phyloP scores from a whole-genome alignment of 2,888 invertebrate genomes.

The Drosophila pseudotalamancana region DNA sequence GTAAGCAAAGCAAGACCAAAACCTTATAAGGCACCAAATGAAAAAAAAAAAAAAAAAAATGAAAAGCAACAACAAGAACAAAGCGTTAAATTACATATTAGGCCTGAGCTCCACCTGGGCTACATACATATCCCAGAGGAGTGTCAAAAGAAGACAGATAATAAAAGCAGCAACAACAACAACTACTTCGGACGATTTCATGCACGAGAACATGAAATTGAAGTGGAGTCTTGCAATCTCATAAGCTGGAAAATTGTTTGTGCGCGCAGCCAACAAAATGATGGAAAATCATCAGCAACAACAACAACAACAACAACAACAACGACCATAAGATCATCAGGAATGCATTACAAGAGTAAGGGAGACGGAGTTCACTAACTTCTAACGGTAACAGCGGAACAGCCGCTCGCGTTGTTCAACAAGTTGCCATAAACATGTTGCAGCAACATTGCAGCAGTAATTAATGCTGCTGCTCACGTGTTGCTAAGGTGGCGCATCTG shows the following conservation, averaged over 20 bases:
- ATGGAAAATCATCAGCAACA: conserved; percentile 56
- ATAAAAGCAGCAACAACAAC: conserved; percentile 30
- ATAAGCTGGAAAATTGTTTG: conserved; percentile 59
- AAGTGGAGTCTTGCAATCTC: conserved; percentile 29
- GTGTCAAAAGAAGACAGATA: conserved; percentile 59
- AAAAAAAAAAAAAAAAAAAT: conserved; percentile 18
- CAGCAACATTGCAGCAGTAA: conserved; percentile 70
- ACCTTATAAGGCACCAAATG: conserved; percentile 49
- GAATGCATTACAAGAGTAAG: conserved; percentile 36
- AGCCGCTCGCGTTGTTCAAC: conserved; percentile 30
- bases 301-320: conserved; percentile 32
- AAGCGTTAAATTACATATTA: conserved; percentile 73
- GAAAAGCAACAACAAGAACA: conserved; percentile 33
- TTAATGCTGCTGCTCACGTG: conserved; percentile 49
- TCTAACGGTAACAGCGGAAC: conserved; percentile 62
- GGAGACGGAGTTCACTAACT: conserved; percentile 54
- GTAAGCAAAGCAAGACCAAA: conserved; percentile 17
- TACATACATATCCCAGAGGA: conserved; percentile 15
- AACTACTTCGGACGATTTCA: conserved; percentile 56
- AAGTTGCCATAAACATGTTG: conserved; percentile 76
- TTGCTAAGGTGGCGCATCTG: conserved; percentile 19
- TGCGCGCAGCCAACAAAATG: conserved; percentile 35
- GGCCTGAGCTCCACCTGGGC: conserved; percentile 33
- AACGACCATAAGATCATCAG: conserved; percentile 25
- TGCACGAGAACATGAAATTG: conserved; percentile 61